Evolutionary conservation across 2,888 invertebrate genomes (phyloP).

Genomic region (Ectropis crepuscularia): DNA sequence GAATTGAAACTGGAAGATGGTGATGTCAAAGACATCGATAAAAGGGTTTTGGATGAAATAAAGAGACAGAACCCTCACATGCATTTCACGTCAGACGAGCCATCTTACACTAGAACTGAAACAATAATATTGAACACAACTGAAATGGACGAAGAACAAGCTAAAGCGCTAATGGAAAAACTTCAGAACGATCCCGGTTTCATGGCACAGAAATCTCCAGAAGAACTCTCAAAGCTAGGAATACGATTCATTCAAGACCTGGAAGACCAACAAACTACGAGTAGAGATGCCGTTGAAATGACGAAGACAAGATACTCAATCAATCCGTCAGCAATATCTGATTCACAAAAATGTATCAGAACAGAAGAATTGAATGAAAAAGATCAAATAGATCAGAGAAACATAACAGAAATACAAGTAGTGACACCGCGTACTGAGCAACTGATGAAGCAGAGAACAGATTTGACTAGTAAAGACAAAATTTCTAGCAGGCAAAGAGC

Average conservation of each 20-base stretch:
- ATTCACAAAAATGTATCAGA: conserved; percentile 65
- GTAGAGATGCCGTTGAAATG: conserved; percentile 63
- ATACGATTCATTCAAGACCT: conserved; percentile 74
- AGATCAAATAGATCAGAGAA: conserved; percentile 75
- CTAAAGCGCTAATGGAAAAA: conserved; percentile 76
- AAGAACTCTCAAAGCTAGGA: conserved; percentile 75
- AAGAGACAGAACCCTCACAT: conserved; percentile 77
- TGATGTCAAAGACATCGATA: conserved; percentile 73
- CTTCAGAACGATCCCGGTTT: conserved; percentile 77
- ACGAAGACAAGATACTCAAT: conserved; percentile 78
- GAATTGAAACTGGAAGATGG: conserved; percentile 75
- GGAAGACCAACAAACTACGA: conserved; percentile 68
- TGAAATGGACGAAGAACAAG: conserved; percentile 77
- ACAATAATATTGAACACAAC: conserved; percentile 83
- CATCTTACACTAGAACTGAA: conserved; percentile 77
- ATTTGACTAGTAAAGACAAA: conserved; percentile 61
- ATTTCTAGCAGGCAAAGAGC: conserved; percentile 72
- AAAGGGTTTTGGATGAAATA: conserved; percentile 73
- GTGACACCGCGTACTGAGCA: conserved; percentile 81
- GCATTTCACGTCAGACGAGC: conserved; percentile 76
- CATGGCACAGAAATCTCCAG: conserved; percentile 75
- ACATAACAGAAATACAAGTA: conserved; percentile 90
- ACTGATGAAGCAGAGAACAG: conserved; percentile 55
- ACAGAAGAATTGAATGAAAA: conserved; percentile 50
- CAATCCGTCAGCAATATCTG: conserved; percentile 71